Evolutionary conservation across 2,888 invertebrate species (phyloP).

Genomic region (Allygus modestus): DNA sequence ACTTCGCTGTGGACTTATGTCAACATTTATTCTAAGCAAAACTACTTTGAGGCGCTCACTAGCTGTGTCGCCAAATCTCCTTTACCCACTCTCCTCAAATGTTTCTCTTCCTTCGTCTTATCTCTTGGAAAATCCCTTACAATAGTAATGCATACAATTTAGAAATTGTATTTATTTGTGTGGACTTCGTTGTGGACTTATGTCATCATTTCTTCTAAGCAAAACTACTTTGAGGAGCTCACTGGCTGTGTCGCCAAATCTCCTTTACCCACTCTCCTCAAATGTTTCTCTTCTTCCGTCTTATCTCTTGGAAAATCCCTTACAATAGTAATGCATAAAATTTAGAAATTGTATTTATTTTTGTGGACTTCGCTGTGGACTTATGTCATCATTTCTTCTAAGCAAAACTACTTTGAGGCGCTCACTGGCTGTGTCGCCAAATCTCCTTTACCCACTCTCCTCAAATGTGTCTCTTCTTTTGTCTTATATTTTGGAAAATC

Average conservation of each 20-base stretch:
- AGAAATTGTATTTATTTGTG: too few relatives aligned
- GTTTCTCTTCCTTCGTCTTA: too few relatives aligned
- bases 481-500: too few relatives aligned
- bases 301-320: too few relatives aligned
- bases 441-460: neutral
- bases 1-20: neutral
- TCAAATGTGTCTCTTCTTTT: neutral
- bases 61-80: neutral
- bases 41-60: neutral
- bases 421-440: neutral
- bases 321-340: too few relatives aligned
- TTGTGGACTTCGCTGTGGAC: neutral
- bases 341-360: too few relatives aligned
- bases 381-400: constrained; percentile 28
- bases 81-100: neutral
- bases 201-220: constrained; percentile 29
- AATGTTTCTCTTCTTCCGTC: neutral
- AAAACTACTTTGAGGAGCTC: neutral
- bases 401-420: neutral
- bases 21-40: constrained; percentile 15
- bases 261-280: neutral
- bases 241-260: neutral
- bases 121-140: too few relatives aligned
- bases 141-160: too few relatives aligned
- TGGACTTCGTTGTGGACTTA: neutral